Base-by-base conservation (phyloP, 1,140 invertebrate species). In the Penaeus japonicus region DNA sequence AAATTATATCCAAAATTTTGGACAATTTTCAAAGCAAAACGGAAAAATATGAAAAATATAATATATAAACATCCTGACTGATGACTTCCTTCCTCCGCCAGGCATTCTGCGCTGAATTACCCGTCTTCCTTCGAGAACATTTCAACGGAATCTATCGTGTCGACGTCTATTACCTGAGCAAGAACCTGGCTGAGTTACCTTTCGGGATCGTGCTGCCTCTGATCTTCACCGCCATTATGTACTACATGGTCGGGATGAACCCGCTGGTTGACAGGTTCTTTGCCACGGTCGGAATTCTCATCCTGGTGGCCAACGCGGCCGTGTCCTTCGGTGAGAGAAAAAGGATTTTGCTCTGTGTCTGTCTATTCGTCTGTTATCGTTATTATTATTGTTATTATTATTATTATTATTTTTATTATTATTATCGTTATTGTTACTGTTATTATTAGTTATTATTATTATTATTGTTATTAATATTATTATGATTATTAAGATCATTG, bases 321-420 rank as follows among this genome's bases (percentile, higher is more conserved):
- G 96, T 96, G 2, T 98, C 97, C 10, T 98, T 98, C 92, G 97
- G 97, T 97, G 94, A 94, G 93, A n/a, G n/a, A n/a, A n/a, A n/a
- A n/a, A n/a, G n/a, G n/a, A n/a, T 39, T 39, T 7, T 39, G 7
- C 7, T 39, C 12, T 39, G 4, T 39, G 39, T 4, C 12, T 39
- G 12, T 39, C 0, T 39, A 39, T 39, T 39, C 12, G 4, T 4
- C 39, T 39, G 12, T 39, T 39, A 39, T 39, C 1, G 0, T 7
- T 39, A 7, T 4, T 39, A 7, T 39, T 39, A 0, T 39, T 1
- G 4, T 39, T 39, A 1, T 39, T 4, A 1, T 39, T 39, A 1
- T 39, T 39, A 1, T 39, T 3, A 39, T 39, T 1, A 39, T 39
- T 10, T 39, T 7, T 39, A 4, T 2, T 1, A 7, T 39, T 39